phyloP scores from a whole-genome alignment of 2,888 invertebrate genomes.

The Machimus atricapillus region DNA sequence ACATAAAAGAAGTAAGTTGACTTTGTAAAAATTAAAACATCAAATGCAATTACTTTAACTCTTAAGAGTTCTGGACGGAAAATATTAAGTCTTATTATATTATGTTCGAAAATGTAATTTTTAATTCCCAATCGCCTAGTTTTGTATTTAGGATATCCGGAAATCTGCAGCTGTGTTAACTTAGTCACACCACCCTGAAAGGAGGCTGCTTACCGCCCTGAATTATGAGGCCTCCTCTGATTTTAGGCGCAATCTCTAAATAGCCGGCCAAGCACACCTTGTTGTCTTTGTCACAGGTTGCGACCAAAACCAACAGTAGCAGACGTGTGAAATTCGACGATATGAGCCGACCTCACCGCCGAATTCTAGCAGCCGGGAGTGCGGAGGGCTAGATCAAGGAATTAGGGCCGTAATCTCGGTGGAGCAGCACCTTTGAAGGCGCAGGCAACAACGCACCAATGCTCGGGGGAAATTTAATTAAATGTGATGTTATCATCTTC shows the following conservation, averaged over 20 bases:
- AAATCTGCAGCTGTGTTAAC: too few species aligned
- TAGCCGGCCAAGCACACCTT: neutral
- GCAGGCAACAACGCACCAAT: neutral
- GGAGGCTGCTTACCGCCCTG: neutral
- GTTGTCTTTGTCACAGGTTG: neutral
- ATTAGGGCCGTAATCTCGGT: neutral
- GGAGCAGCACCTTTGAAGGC: neutral
- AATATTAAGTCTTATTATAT: too few species aligned
- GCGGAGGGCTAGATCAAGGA: neutral
- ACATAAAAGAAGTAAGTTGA: too few species aligned
- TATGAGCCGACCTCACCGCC: neutral
- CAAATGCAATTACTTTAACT: too few species aligned
- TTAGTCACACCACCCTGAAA: neutral
- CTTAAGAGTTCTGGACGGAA: too few species aligned
- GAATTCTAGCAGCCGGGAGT: neutral
- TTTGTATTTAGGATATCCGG: too few species aligned
- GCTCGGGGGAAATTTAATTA: neutral
- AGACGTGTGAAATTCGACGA: neutral
- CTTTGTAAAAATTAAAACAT: too few species aligned
- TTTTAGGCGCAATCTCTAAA: neutral
- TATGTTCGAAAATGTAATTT: too few species aligned
- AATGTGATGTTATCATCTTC: neutral
- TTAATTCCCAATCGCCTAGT: too few species aligned
- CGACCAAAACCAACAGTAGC: neutral
- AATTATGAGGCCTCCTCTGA: neutral